A percentile compares a stretch with the other conserved stretches of the same genome.
These are phyloP conservation scores for Heliconius charithonia DNA, from an alignment of 2,888 invertebrate genomes.

Conservation along the genomic window DNA sequence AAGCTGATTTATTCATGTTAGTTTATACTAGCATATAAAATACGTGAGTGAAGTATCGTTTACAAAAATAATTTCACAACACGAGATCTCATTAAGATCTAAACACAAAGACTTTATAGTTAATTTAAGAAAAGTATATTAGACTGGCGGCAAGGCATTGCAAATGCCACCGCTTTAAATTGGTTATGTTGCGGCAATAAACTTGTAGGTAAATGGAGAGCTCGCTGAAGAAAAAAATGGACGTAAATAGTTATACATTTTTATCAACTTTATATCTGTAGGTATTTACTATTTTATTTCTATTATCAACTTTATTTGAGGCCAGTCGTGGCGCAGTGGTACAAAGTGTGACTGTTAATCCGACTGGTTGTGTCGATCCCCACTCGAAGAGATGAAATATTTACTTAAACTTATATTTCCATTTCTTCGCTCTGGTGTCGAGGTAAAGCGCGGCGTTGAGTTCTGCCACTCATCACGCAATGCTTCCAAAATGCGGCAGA, in stretches of 20 bases:
- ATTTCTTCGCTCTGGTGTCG: no score
- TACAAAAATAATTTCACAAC: not conserved
- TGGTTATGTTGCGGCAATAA: constrained; percentile 47
- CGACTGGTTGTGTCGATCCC: no score
- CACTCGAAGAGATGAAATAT: no score
- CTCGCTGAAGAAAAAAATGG: constrained; percentile 20
- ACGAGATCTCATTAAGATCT: constrained; percentile 11
- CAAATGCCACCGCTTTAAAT: constrained; percentile 48
- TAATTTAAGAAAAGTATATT: constrained; percentile 29
- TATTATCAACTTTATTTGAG: constrained; percentile 39
- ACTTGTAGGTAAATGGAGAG: constrained; percentile 35
- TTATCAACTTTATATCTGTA: not conserved
- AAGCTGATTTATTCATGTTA: no score
- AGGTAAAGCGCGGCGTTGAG: no score
- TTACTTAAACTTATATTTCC: no score
- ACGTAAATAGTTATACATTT: not conserved
- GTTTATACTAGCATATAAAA: not conserved
- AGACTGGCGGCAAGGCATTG: constrained; percentile 44
- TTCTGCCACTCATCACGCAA: no score
- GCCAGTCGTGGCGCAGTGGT: no score
- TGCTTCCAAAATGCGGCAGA: no score
- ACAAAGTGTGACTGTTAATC: no score
- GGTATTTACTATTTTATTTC: not conserved
- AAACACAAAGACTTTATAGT: constrained; percentile 15
- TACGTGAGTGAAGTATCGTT: not conserved